Evolutionary conservation across 2,113 vertebrate genomes (phyloP).

Genomic region (Hipposideros armiger): DNA sequence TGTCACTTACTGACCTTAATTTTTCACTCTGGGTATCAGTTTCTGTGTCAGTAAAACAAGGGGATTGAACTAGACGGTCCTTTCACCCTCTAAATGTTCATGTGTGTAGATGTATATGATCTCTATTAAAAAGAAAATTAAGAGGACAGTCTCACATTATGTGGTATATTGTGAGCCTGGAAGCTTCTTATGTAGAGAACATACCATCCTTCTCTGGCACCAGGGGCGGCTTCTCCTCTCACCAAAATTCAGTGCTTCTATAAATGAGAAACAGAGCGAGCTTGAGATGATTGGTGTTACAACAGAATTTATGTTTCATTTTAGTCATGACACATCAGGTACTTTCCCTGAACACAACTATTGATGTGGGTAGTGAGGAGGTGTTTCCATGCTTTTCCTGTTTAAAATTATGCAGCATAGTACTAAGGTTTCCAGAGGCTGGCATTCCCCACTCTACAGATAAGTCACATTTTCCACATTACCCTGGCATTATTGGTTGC

Average conservation of each 20-base stretch:
- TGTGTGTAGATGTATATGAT: background rate
- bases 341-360: background rate
- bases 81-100: background rate
- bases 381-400: conserved; percentile 49
- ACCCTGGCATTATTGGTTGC: conserved; percentile 3
- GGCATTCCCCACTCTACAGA: background rate
- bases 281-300: background rate
- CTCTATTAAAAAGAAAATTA: background rate
- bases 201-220: background rate
- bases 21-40: background rate
- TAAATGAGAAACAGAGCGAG: background rate
- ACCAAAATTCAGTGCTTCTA: background rate
- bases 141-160: background rate
- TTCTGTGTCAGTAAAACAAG: conserved; percentile 38
- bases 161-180: background rate
- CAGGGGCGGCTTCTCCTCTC: background rate
- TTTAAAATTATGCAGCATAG: conserved; percentile 48
- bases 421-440: conserved; percentile 10
- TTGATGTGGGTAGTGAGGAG: background rate
- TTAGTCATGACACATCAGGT: conserved; percentile 9
- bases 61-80: background rate
- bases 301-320: conserved; percentile 66
- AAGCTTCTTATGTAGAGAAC: background rate
- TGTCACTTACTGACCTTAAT: conserved; percentile 30
- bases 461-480: conserved; percentile 55